Conservation (phyloP, 2,113 vertebrate species). For the Suricata suricatta region DNA sequence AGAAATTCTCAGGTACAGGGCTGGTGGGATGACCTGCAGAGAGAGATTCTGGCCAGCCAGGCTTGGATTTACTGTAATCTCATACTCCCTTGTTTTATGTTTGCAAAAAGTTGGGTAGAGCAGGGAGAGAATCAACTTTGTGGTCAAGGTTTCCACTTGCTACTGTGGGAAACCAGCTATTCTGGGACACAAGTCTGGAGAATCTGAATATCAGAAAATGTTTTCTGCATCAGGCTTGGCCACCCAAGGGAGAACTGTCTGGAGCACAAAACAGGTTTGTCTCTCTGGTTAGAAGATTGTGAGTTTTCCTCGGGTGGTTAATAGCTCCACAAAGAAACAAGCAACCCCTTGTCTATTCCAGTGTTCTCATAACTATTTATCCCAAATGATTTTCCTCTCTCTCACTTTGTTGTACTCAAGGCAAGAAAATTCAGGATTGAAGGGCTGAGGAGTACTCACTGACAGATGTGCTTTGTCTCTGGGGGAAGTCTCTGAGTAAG, state of each 20-base stretch:
- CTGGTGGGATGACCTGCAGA: neutral
- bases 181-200: neutral
- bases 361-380: neutral
- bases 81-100: neutral
- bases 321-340: neutral
- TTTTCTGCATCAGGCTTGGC: neutral
- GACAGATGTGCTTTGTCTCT: neutral
- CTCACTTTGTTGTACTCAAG: neutral
- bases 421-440: neutral
- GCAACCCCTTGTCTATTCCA: neutral
- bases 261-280: neutral
- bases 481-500: neutral
- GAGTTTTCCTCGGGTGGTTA: neutral
- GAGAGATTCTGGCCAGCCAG: accelerated
- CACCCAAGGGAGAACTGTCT: neutral
- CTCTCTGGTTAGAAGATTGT: neutral
- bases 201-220: neutral
- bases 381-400: neutral
- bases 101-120: neutral
- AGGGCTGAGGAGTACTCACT: neutral
- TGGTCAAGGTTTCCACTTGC: neutral
- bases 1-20: neutral
- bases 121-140: neutral
- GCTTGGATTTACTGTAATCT: neutral
- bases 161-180: neutral